Base-by-base conservation (phyloP, 2,888 invertebrate species). In the Microchrysa polita region DNA sequence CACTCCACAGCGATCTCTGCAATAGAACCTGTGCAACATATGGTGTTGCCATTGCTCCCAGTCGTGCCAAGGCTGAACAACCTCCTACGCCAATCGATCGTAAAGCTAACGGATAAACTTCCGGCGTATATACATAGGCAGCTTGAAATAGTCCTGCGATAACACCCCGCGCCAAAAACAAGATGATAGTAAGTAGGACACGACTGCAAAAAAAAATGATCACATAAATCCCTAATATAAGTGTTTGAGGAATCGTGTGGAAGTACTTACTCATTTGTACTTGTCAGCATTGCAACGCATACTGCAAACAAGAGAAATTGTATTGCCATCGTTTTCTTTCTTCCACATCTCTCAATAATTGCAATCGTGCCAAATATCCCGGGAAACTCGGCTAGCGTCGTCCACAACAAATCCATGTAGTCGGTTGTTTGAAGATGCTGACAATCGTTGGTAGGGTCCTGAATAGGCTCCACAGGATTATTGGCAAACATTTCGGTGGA, bases 81-180 rank as follows among this genome's bases (percentile, higher is more conserved):
- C 94, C 92, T 5, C 96, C 96, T n/a, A 97, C 93, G 0, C 97
- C 97, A 5, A 96, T 91, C 1, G 96, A 93, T 73, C 96, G 86
- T 63, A 96, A 85, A 20, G 94, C 93, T 0, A 95, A 95, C 0
- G 97, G 96, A 82, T 96, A 97, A 2, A 96, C 94, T 89, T 97
- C 97, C 7, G 97, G 96, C 5, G 97, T 97, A 81, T 97, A 97
- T 5, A 97, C 96, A 81, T 97, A 97, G 0, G 96, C 95, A 0
- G 96, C 96, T 88, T 97, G 96, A 83, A 97, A 97, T 1, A 96
- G 91, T 0, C 97, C 97, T 20, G 96, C 95, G 79, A 97, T 95
- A 76, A 97, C 93, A 4, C 95, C 96, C 78, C 97, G 88, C 0
- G 96, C 95, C 78, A 96, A 82, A 83, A 97, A 97, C 77, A 97